Base-by-base conservation (phyloP, 2,113 vertebrate genomes). In the Meleagris gallopavo region DNA sequence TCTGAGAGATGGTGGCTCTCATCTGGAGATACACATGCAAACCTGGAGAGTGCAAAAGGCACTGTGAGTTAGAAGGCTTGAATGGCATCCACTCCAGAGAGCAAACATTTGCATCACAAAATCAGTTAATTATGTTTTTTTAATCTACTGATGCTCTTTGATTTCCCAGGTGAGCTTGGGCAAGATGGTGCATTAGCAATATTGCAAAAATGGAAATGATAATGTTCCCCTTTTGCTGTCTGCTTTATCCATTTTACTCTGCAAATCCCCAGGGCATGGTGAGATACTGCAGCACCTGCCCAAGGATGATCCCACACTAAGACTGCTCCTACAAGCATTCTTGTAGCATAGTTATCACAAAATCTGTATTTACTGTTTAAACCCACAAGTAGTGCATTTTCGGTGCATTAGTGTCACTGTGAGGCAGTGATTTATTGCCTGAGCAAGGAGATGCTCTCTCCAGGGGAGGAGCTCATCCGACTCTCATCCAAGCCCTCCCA, bases 391-490 rank as follows among this genome's bases (percentile, higher is more conserved):
- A 95, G 73, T 87, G 36, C 9, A 70, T 92, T 90, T 95, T 84
- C 71, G 0, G 0, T 60, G 43, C 81, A 46, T 93, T 95, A 93
- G 62, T 73, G 80, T 91, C 89, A 76, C 40, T 48, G 62, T 41
- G 32, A 89, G 95, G 66, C 74, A 73, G 54, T 83, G 88, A 95
- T 87, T 75, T 89, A 94, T 70, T 75, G 1, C 36, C 77, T 76
- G 62, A 45, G 38, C 0, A 0, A 92, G 48, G 36, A 84, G 45
- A 38, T 48, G 58, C 21, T 88, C 81, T 61, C 86, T 74, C 69
- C 34, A 11, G 7, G 4, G 4, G 25, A 13, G 22, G 41, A 90
- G 40, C 24, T 85, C 36, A 0, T 40, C 90, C 85, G 87, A 73
- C 29, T 21, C 40, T 84, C 48, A 41, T 46, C 27, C 48, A 76